Base-by-base conservation (phyloP, 2,797 vertebrate genomes). In the Labroides dimidiatus region DNA sequence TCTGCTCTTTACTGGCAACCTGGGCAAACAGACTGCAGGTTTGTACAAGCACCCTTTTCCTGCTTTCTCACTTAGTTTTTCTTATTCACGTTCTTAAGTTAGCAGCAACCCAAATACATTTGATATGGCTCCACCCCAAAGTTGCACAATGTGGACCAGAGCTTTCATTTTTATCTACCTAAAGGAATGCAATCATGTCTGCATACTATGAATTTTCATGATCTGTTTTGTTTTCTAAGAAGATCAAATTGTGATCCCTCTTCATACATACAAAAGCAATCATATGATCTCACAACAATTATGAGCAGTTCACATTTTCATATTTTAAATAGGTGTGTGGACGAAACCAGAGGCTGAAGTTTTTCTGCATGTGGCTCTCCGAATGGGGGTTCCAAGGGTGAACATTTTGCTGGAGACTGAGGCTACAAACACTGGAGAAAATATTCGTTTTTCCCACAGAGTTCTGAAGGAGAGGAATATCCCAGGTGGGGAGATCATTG, bases 21-120 rank as follows among this genome's bases (percentile, higher is more conserved):
- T 76, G 17, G 78, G 77, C 64, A 77, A 65, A 51, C 79, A 84
- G 56, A 84, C 81, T 14, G 53, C 69, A 80, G 87, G 87, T 89
- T 47, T 68, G 51, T 52, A 13, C 49, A 49, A 17, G 14, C 10
- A 21, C 4, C 20, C 5, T 7, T n/a, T 27, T 37, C 17, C 7
- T n/a, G n/a, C n/a, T 45, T 19, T 7, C 10, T 44, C 8, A 1
- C 6, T n/a, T 44, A 10, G n/a, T 45, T 45, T 19, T 20, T 45
- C n/a, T 45, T 45, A 17, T 33, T 33, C 8, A 1, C 4, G 7
- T 9, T 33, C 4, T 33, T 33, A 4, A 6, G 30, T 33, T 1
- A 33, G 30, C 30, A 33, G 30, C 30, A 5, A 33, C 4, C 30
- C 7, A 5, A 33, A 33, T 1, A 9, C 30, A 33, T 33, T 33